phyloP scores from a whole-genome alignment of 2,888 invertebrate species.

The Thymelicus sylvestris region DNA sequence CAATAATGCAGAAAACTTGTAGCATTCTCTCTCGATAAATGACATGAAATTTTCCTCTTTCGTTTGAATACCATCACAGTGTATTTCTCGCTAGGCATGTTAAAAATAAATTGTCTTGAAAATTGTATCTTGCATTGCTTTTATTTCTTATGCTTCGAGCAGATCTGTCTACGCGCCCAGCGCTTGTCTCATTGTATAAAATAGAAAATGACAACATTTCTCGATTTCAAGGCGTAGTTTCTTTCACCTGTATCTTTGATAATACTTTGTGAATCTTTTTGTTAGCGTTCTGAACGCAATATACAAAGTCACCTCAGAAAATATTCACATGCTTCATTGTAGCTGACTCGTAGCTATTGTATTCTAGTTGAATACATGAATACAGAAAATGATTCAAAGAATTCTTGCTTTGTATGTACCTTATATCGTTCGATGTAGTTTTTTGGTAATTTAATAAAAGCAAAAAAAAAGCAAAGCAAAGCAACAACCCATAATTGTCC shows the following conservation, averaged over 20 bases:
- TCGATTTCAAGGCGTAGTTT: slow-evolving; percentile 1
- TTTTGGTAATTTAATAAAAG: no score
- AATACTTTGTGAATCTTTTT: background rate
- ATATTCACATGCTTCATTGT: background rate
- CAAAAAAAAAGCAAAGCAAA: no score
- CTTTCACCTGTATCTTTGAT: slow-evolving; percentile 4
- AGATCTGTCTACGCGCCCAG: background rate
- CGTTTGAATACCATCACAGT: slow-evolving; percentile 23
- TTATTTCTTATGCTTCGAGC: slow-evolving; percentile 8
- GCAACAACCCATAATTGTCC: no score
- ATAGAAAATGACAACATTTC: background rate
- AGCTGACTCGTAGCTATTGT: no score
- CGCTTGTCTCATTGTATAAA: background rate
- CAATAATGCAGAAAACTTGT: slow-evolving; percentile 27
- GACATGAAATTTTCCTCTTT: slow-evolving; percentile 29
- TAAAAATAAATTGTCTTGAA: slow-evolving; percentile 33
- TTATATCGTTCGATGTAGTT: no score
- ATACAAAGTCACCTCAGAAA: background rate
- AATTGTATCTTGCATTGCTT: slow-evolving; percentile 15
- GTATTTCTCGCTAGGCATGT: slow-evolving; percentile 19
- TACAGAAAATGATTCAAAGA: no score
- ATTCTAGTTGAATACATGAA: no score
- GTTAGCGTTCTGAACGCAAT: background rate
- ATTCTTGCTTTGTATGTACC: no score
- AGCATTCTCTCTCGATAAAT: slow-evolving; percentile 23